Base-by-base conservation (phyloP, 2,888 invertebrate species). In the Sussaba pulchella region DNA sequence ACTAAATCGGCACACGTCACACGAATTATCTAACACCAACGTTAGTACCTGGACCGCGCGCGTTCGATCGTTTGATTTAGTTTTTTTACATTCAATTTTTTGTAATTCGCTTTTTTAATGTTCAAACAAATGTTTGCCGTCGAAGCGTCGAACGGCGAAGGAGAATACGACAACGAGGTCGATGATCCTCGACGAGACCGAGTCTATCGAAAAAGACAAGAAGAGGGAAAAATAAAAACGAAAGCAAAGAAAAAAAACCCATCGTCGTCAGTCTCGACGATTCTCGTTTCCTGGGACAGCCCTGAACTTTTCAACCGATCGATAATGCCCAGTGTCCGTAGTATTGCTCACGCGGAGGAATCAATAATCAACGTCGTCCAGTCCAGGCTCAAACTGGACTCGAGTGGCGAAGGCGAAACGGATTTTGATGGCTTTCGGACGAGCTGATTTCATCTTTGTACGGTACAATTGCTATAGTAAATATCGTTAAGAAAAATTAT, bases 1-100 rank as follows among this genome's bases (percentile, higher is more conserved):
- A 80, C 71, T 76, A 76, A 80, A 88, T 91, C 91, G 90, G 89
- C 91, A 91, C 91, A 91, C 91, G 91, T 85, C 91, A 91, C 91
- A 91, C 91, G 91, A 81, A 91, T 91, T 90, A 91, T 89, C 91
- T 91, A 91, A 91, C 91, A 91, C 88, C 91, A 91, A 91, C 89
- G 91, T 91, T 91, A 91, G 91, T 91, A 90, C 89, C 91, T 91
- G 90, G 90, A 87, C 85, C 87, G 88, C 86, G 80, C 81, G 76
- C 77, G 78, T 54, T 45, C 39, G 43, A 57, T 61, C 63, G 21
- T 70, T 57, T n/a, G 50, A 19, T 4, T 31, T 31, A 5, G 6
- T 31, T 5, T 31, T 5, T 31, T 31, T 31, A 5, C 39, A 14
- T 57, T 50, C 57, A 17, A 12, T 41, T 31, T 2, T 66, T 75